Base-by-base conservation (phyloP, 2,888 invertebrate genomes). In the Scelioninae gen. 2 region DNA sequence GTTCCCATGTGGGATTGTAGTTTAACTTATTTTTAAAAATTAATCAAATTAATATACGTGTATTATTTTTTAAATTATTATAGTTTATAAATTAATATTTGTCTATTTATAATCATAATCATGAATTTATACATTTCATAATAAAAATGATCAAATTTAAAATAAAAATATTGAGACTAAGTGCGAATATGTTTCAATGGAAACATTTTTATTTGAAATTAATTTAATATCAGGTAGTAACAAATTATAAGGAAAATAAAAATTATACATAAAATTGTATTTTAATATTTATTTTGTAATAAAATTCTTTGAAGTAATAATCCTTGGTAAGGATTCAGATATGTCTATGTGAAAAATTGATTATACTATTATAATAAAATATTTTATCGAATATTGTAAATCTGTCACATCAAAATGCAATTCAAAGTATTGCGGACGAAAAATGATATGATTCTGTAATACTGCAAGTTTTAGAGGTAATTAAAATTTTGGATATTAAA, bases 371-470 rank as follows among this genome's bases (percentile, higher is more conserved):
- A 18, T 31, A 19, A 31, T 45, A 53, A 46, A 53, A 52, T 58
- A 19, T 52, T 52, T 58, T 41, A 43, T 57, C 43, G 25, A 43
- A 4, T n/a, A n/a, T n/a, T 31, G 16, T 46, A 63, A 39, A 65
- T 53, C 10, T 39, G 19, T 52, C 52, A 37, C 53, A 64, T 35
- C 37, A 19, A 31, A 60, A 19, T 10, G n/a, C 28, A 19, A 35
- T 37, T 43, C 9, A 10, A 31, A 57, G 37, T 55, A 22, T 46
- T 22, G 18, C 43, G n/a, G n/a, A n/a, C n/a, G n/a, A n/a, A n/a
- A n/a, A n/a, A n/a, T 71, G 13, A 48, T 10, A 13, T 45, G 50
- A 60, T 35, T 60, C 19, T 65, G 41, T 72, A 72, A 72, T 72
- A 72, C 65, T 72, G 72, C 31, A 63, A 16, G 25, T n/a, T 22